phyloP scores from a whole-genome alignment of 2,113 vertebrate genomes.

The Orycteropus afer region DNA sequence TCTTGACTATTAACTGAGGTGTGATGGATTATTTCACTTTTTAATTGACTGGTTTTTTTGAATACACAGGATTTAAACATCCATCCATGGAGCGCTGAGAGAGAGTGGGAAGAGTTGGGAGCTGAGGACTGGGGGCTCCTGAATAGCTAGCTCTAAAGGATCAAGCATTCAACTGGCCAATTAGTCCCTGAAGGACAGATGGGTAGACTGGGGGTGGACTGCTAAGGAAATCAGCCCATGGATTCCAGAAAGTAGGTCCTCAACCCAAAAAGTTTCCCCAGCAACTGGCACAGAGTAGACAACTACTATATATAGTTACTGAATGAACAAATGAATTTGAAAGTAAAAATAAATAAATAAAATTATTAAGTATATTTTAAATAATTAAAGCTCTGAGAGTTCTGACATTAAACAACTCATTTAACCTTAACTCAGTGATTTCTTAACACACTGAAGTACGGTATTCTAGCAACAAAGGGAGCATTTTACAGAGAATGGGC shows the following conservation, averaged over 20 bases:
- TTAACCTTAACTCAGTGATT: not conserved
- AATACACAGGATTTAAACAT: not conserved
- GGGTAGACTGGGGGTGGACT: not conserved
- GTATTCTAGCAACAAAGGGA: too few relatives aligned
- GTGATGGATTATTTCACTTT: not conserved
- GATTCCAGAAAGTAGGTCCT: not conserved
- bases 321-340: not conserved
- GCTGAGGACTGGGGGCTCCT: not conserved
- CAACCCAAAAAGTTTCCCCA: not conserved
- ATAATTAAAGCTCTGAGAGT: not conserved
- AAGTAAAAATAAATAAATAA: not conserved
- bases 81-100: not conserved
- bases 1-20: not conserved
- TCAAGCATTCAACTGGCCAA: not conserved
- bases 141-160: not conserved
- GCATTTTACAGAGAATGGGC: not conserved
- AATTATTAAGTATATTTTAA: not conserved
- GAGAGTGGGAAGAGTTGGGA: not conserved
- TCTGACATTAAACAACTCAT: not conserved
- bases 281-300: not conserved
- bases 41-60: not conserved
- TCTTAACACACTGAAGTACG: too few relatives aligned
- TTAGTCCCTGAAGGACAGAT: not conserved
- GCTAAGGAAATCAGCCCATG: not conserved
- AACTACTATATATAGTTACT: not conserved